phyloP scores from a whole-genome alignment of 2,797 vertebrate genomes.

The Centropyge bicolor region DNA sequence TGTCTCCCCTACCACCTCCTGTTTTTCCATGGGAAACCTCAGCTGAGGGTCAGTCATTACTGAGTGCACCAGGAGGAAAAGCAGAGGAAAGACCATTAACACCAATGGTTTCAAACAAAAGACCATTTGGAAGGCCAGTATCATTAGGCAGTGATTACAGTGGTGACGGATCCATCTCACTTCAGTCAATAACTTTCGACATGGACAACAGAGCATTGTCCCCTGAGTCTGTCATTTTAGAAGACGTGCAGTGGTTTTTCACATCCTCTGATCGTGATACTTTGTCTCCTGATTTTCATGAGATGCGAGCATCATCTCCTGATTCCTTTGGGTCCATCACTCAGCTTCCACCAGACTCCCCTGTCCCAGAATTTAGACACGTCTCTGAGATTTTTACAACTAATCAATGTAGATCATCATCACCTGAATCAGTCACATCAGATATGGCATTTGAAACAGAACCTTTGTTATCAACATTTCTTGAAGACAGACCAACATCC shows the following conservation, averaged over 20 bases:
- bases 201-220: conserved; percentile 69
- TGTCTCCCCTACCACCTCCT: conserved; percentile 76
- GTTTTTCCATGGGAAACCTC: conserved; percentile 62
- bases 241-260: conserved; percentile 48
- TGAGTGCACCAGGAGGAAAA: conserved; percentile 31
- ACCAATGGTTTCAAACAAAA: conserved; percentile 79
- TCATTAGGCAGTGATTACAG: conserved; percentile 69
- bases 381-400: conserved; percentile 21
- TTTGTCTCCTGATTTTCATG: conserved; percentile 42
- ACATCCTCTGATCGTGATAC: conserved; percentile 35
- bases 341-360: conserved; percentile 51
- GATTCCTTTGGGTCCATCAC: conserved; percentile 42
- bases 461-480: neutral
- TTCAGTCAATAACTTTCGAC: conserved; percentile 67
- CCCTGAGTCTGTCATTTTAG: conserved; percentile 60
- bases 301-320: conserved; percentile 55
- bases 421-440: conserved; percentile 47
- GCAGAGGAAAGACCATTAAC: conserved; percentile 72
- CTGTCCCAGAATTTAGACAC: conserved; percentile 42
- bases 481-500: conserved; percentile 56
- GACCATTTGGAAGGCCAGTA: conserved; percentile 74
- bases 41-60: conserved; percentile 14
- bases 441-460: conserved; percentile 28
- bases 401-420: conserved; percentile 28
- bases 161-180: conserved; percentile 61